A percentile compares a stretch with the other conserved stretches of the same genome.
These are phyloP conservation scores for Vidua macroura DNA, from an alignment of 2,113 vertebrate species.

Conservation along the genomic window DNA sequence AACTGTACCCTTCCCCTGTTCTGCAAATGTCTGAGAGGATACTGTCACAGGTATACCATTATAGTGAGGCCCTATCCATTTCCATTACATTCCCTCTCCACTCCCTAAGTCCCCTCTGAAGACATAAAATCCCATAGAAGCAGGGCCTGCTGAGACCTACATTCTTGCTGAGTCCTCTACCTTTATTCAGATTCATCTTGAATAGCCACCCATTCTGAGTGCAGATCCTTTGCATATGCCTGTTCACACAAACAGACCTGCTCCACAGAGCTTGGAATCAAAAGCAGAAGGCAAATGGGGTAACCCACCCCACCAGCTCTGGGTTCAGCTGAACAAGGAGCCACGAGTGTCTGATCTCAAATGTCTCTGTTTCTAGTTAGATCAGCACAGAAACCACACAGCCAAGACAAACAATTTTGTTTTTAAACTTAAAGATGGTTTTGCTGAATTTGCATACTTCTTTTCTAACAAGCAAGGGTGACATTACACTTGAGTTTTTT, in stretches of 20 bases:
- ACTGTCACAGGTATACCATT: neutral
- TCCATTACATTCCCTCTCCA: neutral
- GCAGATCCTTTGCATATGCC: neutral
- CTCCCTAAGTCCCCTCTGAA: neutral
- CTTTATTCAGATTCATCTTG: neutral
- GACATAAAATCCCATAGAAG: neutral
- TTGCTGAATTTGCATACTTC: neutral
- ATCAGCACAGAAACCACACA: neutral
- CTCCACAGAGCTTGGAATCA: neutral
- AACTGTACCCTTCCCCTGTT: neutral
- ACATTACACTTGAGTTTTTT: neutral
- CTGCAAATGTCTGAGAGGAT: neutral
- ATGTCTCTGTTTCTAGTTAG: neutral
- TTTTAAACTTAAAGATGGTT: neutral
- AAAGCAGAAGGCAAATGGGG: neutral
- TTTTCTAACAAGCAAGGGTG: neutral
- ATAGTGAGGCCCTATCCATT: neutral
- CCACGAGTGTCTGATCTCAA: neutral
- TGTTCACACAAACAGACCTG: neutral
- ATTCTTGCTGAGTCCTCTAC: neutral
- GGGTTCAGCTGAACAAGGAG: neutral
- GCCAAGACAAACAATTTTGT: neutral
- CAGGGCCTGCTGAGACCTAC: neutral
- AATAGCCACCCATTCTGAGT: neutral
- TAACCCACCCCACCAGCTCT: neutral